Base-by-base conservation (phyloP, 2,888 invertebrate genomes). In the Plutella xylostella region DNA sequence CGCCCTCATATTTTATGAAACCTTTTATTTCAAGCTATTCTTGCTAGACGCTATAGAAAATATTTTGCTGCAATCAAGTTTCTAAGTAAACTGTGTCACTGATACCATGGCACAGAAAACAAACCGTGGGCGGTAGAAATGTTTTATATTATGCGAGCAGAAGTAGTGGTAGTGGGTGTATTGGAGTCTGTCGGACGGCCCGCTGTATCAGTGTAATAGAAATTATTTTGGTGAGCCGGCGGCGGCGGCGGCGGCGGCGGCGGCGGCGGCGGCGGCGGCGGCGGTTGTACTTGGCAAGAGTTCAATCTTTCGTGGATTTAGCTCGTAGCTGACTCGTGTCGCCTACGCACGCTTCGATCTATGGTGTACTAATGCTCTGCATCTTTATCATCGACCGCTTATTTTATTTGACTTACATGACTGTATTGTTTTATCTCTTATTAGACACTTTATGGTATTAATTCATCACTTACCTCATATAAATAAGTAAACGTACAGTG, bases 211-310 rank as follows among this genome's bases (percentile, higher is more conserved):
- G 18, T 11, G 12, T 12, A 71, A 68, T 66, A 68, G 64, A 66
- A 73, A 78, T 77, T 76, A 79, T 79, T 79, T 78, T 68, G 67
- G 77, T 74, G 56, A 61, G 60, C 62, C 59, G 65, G 62, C 72
- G 72, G 62, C 73, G 76, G 79, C 79, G 77, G 78, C 65, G 53
- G 60, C 55, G 77, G 78, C n/a, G n/a, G 78, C 78, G 76, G 65
- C 60, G 65, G 52, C 52, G 57, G 58, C 49, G 28, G 28, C 65
- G 60, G 61, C 58, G 65, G 63, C 72, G 72, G 62, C 74, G 78
- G 79, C n/a, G n/a, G n/a, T n/a, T n/a, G 79, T 77, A 55, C 22
- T 42, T 43, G 42, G 42, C 42, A 43, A 34, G n/a, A 6, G 42
- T 43, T 43, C 42, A 43, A 43, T 43, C 33, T 28, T 7, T 37